These are phyloP conservation scores for Troides aeacus DNA, from an alignment of 2,888 invertebrate species.

Conservation along the genomic window DNA sequence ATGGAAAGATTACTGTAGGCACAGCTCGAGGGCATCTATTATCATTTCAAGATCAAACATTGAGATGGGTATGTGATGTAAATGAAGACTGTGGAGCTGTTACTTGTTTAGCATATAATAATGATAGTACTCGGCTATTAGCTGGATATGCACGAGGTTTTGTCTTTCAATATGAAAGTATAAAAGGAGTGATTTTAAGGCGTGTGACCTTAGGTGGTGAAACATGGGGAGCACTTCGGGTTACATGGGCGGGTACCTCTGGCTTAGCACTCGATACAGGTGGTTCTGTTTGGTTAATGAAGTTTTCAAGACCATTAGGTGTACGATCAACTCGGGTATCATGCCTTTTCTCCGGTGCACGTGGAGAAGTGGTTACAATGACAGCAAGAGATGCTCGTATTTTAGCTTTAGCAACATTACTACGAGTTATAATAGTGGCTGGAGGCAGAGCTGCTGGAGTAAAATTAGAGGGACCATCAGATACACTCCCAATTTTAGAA, in stretches of 20 bases:
- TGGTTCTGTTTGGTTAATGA: conserved; percentile 96
- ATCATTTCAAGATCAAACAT: conserved; percentile 86
- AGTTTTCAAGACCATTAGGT: conserved; percentile 92
- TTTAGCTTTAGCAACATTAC: conserved; percentile 95
- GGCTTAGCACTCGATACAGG: conserved; percentile 89
- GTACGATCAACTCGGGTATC: conserved; percentile 93
- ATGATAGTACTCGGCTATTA: conserved; percentile 91
- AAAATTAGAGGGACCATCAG: conserved; percentile 85
- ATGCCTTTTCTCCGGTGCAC: conserved; percentile 97
- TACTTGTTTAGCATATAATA: conserved; percentile 91
- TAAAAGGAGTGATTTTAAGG: conserved; percentile 78
- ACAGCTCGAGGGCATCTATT: conserved; percentile 96
- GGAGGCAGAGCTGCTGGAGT: conserved; percentile 67
- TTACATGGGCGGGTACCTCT: conserved; percentile 72
- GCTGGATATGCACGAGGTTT: conserved; percentile 88
- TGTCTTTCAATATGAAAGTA: conserved; percentile 94
- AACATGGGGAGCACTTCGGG: conserved; percentile 69
- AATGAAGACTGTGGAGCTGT: conserved; percentile 88
- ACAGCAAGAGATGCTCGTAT: conserved; percentile 77
- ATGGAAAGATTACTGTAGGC: conserved; percentile 92
- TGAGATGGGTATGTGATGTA: conserved; percentile 91
- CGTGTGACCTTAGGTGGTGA: conserved; percentile 73
- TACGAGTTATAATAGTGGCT: conserved; percentile 85
- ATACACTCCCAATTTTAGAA: conserved; percentile 92
- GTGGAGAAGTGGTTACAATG: conserved; percentile 88